Evolutionary conservation across 2,797 vertebrate species (phyloP).

Genomic region (Heterohyrax brucei): DNA sequence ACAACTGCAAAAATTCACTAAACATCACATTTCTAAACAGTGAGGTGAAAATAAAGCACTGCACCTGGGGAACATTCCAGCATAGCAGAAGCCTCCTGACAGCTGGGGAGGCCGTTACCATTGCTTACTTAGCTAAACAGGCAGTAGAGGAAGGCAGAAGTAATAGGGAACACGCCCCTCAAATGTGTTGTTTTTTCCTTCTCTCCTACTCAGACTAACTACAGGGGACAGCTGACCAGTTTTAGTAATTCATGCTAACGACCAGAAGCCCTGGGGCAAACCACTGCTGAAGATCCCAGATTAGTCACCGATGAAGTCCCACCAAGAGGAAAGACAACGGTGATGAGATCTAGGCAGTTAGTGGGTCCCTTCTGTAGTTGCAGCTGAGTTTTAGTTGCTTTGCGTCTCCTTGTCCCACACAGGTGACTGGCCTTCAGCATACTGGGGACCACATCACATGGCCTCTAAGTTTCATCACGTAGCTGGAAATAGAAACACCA

Average conservation of each 20-base stretch:
- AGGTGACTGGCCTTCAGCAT: not conserved
- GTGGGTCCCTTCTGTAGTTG: conserved; percentile 1
- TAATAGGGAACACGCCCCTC: not conserved
- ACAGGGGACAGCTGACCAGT: conserved; percentile 5
- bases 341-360: not conserved
- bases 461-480: not conserved
- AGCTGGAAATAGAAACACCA: not conserved
- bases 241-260: conserved; percentile 46
- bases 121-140: conserved; percentile 74
- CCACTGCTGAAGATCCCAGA: conserved; percentile 26
- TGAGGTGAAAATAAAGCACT: conserved; percentile 59
- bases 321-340: not conserved
- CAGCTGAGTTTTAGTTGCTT: conserved; percentile 58
- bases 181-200: conserved; percentile 26
- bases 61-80: not conserved
- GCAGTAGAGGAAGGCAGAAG: conserved; percentile 65
- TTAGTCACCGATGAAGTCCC: conserved; percentile 43
- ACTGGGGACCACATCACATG: not conserved
- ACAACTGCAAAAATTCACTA: conserved; percentile 25
- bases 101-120: conserved; percentile 75
- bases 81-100: conserved; percentile 66
- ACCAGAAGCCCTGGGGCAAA: conserved; percentile 42
- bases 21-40: conserved; percentile 51
- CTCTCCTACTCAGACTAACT: conserved; percentile 64
- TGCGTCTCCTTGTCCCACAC: not conserved